Evolutionary conservation across 1,140 invertebrate species (phyloP), one percentile per base, ranked within the genome.

Genomic region (Drosophila funebris): DNA sequence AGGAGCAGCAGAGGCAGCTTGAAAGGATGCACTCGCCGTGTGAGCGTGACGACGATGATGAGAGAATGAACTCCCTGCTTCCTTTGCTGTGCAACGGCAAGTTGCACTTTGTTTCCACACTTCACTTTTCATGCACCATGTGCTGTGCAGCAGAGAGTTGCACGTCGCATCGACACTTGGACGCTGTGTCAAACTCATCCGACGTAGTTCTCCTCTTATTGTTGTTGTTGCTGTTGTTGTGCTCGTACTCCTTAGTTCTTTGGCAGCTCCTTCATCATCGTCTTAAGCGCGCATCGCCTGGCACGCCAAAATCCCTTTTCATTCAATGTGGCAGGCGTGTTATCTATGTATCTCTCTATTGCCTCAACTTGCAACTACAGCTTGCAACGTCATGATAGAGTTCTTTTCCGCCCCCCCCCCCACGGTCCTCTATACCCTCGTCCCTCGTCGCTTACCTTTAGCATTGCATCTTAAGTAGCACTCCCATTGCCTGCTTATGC

Each of bases 341-440:
- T 87, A 87, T 87, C 82, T 82, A 64, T 82, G 71, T 60, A 82
- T 87, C 57, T 79, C 48, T 56, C 36, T 68, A n/a, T 3, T n/a
- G 33, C 11, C 33, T 36, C 33, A 36, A 13, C 33, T n/a, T 33
- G 31, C 11, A 11, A 33, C 33, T 36, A 4, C 3, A n/a, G n/a
- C n/a, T n/a, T n/a, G n/a, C n/a, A n/a, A n/a, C n/a, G n/a, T n/a
- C n/a, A n/a, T n/a, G n/a, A n/a, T n/a, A 13, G 27, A 48, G 20
- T 27, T 27, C 22, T 22, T 11, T 27, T 44, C 4, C 14, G 4
- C n/a, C 27, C 11, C 11, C 11, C 4, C n/a, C 14, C 14, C 0
- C 20, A 9, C 1, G 4, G 5, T 11, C 48, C 22, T 31, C 27
- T 14, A n/a, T n/a, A 13, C 24, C 29, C 1, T 9, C 24, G 6